These are phyloP conservation scores for Eutolmus rufibarbis DNA, from an alignment of 2,888 invertebrate genomes.

Conservation along the genomic window DNA sequence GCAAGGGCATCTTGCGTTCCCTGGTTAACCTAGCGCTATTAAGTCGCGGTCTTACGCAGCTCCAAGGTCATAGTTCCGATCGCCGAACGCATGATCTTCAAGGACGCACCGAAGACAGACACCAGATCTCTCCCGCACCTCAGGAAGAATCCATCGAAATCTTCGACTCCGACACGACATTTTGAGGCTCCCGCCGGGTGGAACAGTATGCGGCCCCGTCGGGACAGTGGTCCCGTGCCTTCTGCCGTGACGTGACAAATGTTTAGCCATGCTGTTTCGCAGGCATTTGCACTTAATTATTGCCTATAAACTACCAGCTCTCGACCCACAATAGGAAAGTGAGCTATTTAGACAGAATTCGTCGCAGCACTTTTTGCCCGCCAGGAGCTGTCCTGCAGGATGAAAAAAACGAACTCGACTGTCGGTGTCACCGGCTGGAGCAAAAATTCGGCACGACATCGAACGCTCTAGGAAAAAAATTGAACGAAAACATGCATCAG, in stretches of 20 bases:
- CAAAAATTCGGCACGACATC: neutral
- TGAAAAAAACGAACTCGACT: neutral
- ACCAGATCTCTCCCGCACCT: neutral
- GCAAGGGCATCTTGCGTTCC: slow-evolving; percentile 26
- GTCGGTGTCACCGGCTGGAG: slow-evolving; percentile 27
- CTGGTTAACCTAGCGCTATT: slow-evolving; percentile 26
- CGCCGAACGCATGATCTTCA: neutral
- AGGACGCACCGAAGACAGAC: neutral
- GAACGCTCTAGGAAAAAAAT: neutral
- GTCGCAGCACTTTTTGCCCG: slow-evolving; percentile 23
- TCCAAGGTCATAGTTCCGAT: neutral
- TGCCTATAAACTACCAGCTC: slow-evolving; percentile 43
- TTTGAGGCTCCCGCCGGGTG: neutral
- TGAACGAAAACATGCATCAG: neutral
- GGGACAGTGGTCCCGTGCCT: slow-evolving; percentile 38
- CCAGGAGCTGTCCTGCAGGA: neutral
- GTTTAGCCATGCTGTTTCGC: slow-evolving; percentile 35
- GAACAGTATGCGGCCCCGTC: neutral
- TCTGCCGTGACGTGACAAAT: slow-evolving; percentile 25
- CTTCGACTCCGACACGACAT: neutral
- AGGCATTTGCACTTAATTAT: slow-evolving; percentile 45
- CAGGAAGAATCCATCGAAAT: neutral
- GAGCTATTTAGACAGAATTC: slow-evolving; percentile 44
- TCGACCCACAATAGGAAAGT: slow-evolving; percentile 41
- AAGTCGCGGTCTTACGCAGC: slow-evolving; percentile 11